A percentile compares a stretch with the other conserved stretches of the same genome.
These are phyloP conservation scores for Onychomys arenicola DNA, from an alignment of 2,797 vertebrate genomes.

Conservation along the genomic window DNA sequence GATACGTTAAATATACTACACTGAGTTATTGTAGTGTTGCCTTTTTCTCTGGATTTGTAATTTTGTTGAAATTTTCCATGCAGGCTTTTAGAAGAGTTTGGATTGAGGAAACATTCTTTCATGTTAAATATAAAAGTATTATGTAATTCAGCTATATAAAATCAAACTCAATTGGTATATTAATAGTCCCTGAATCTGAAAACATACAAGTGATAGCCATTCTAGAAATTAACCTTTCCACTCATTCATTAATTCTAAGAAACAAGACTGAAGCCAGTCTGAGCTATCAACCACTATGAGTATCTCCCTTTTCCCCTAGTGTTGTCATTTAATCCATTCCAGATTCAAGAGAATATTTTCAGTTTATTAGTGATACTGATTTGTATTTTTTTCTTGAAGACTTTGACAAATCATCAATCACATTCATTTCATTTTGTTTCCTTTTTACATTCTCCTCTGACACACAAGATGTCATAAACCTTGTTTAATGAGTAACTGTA, in stretches of 20 bases:
- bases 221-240: neutral
- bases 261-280: neutral
- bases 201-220: neutral
- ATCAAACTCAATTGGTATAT: neutral
- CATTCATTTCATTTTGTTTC: neutral
- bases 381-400: neutral
- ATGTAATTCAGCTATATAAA: conserved; percentile 4
- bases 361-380: neutral
- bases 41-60: neutral
- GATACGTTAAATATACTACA: neutral
- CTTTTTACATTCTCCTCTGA: neutral
- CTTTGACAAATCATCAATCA: neutral
- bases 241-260: neutral
- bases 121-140: neutral
- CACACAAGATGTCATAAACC: neutral
- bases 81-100: neutral
- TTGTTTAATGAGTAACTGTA: neutral
- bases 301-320: neutral
- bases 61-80: neutral
- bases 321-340: neutral
- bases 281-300: neutral
- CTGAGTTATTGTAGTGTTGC: neutral
- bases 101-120: neutral
- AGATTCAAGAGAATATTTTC: neutral
- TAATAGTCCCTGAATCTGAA: neutral